phyloP scores from a whole-genome alignment of 2,797 vertebrate species.

The Helarctos malayanus region DNA sequence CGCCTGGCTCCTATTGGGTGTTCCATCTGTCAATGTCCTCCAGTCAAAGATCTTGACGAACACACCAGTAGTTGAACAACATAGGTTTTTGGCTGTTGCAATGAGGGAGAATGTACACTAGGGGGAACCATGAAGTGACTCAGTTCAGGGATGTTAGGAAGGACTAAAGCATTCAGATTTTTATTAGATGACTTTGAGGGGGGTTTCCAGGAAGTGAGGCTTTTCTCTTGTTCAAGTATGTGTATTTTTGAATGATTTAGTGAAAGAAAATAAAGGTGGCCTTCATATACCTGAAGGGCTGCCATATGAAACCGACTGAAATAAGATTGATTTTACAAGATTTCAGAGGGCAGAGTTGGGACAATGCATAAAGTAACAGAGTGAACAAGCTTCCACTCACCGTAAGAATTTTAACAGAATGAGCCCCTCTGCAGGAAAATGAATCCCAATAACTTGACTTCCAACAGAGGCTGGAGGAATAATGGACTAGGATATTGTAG shows the following conservation, averaged over 20 bases:
- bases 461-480: neutral
- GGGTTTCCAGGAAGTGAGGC: neutral
- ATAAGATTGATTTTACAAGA: neutral
- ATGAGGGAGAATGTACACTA: neutral
- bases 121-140: neutral
- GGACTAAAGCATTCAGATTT: neutral
- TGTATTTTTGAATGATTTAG: neutral
- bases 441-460: neutral
- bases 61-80: neutral
- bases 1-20: neutral
- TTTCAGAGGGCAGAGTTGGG: neutral
- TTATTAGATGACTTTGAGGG: neutral
- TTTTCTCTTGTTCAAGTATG: neutral
- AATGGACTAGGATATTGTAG: neutral
- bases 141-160: too few relatives aligned
- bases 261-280: neutral
- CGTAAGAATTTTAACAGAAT: neutral
- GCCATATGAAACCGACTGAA: neutral
- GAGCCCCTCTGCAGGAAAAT: neutral
- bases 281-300: neutral
- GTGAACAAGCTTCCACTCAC: neutral
- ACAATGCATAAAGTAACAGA: neutral
- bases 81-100: neutral
- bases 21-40: neutral
- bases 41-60: neutral